Percentiles rank a stretch among this genome's conserved stretches.
These are phyloP conservation scores for Actenoides hombroni DNA, from an alignment of 2,113 vertebrate species.

Conservation along the genomic window DNA sequence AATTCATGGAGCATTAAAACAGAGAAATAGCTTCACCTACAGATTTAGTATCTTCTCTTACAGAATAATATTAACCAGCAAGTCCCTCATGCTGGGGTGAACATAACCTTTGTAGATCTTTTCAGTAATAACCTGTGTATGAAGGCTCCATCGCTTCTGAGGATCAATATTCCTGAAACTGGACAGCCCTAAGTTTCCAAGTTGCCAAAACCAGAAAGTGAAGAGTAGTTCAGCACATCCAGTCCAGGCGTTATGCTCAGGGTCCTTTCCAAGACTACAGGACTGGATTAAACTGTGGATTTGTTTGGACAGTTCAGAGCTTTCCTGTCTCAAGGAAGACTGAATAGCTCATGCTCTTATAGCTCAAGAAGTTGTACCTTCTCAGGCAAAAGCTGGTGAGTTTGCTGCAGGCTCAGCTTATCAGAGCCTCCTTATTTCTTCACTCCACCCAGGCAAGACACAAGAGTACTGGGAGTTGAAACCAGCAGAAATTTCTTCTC, in stretches of 20 bases:
- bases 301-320: background rate
- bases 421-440: background rate
- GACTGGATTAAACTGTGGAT: background rate
- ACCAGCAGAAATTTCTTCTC: background rate
- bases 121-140: background rate
- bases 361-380: background rate
- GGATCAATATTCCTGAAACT: background rate
- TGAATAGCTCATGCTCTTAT: background rate
- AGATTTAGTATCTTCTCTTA: background rate
- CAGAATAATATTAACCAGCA: background rate
- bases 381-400: background rate
- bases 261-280: background rate
- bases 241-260: background rate
- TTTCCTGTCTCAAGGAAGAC: background rate
- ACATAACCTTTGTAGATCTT: rapidly evolving
- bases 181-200: background rate
- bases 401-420: background rate
- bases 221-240: background rate
- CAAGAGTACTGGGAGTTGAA: background rate
- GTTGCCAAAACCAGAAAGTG: background rate
- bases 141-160: background rate
- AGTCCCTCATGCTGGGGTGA: background rate
- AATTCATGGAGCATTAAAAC: background rate
- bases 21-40: background rate
- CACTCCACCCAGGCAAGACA: background rate